These are phyloP conservation scores for Sphecodes monilicornis DNA, from an alignment of 2,888 invertebrate species.

Conservation along the genomic window DNA sequence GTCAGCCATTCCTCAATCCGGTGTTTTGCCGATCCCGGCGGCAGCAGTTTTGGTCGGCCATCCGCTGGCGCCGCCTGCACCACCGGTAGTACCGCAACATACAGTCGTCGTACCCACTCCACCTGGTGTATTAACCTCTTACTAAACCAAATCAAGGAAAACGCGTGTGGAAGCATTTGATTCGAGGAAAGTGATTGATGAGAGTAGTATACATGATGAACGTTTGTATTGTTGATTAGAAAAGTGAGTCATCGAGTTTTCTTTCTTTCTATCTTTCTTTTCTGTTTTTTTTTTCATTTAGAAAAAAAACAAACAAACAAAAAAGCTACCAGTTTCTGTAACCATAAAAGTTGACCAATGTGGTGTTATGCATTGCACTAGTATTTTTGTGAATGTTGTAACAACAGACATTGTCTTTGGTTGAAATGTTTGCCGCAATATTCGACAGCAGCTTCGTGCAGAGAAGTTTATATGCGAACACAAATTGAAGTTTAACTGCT, in stretches of 20 bases:
- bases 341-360: slow-evolving; percentile 35
- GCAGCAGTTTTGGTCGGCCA: slow-evolving; percentile 82
- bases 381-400: slow-evolving; percentile 25
- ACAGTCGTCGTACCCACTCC: slow-evolving; percentile 86
- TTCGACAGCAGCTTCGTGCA: slow-evolving; percentile 27
- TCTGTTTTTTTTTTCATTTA: neutral
- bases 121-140: slow-evolving; percentile 85
- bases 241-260: slow-evolving; percentile 44
- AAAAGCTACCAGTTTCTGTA: slow-evolving; percentile 17
- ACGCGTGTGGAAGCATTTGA: slow-evolving; percentile 32
- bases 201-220: slow-evolving; percentile 45
- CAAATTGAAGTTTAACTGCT: slow-evolving; percentile 40
- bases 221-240: slow-evolving; percentile 41
- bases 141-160: slow-evolving; percentile 76
- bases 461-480: slow-evolving; percentile 39
- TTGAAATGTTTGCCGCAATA: slow-evolving; percentile 38
- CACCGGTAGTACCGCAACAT: slow-evolving; percentile 84
- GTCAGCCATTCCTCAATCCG: slow-evolving; percentile 80
- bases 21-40: slow-evolving; percentile 81
- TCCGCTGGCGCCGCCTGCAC: slow-evolving; percentile 80
- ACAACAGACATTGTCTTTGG: slow-evolving; percentile 27
- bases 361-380: slow-evolving; percentile 35
- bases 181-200: slow-evolving; percentile 47
- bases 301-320: neutral
- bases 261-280: neutral